Evolutionary conservation across 2,888 invertebrate genomes (phyloP).

Genomic region (Zhuqinia jingwanae): DNA sequence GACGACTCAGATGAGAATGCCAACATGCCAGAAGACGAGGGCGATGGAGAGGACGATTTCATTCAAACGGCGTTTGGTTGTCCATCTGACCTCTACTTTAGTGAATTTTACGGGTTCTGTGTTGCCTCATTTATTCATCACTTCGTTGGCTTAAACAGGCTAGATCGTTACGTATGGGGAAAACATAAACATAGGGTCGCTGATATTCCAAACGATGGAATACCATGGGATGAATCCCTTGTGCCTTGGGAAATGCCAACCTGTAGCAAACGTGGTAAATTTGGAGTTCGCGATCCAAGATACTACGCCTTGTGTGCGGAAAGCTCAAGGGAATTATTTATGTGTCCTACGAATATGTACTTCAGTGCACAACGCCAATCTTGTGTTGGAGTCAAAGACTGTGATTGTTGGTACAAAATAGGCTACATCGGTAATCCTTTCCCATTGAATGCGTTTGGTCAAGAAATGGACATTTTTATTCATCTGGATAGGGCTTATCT

Average conservation of each 20-base stretch:
- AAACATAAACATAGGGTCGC: conserved; percentile 48
- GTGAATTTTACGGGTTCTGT: conserved; percentile 75
- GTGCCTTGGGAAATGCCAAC: conserved; percentile 71
- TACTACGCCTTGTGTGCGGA: conserved; percentile 71
- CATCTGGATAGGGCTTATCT: conserved; percentile 75
- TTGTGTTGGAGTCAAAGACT: conserved; percentile 70
- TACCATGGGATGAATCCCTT: conserved; percentile 29
- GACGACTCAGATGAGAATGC: conserved; percentile 67
- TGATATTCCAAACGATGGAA: conserved; percentile 32
- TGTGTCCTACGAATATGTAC: conserved; percentile 77
- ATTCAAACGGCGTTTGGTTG: conserved; percentile 71
- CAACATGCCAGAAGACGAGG: conserved; percentile 36
- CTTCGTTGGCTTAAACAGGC: conserved; percentile 60
- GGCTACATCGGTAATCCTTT: conserved; percentile 73
- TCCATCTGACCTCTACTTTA: conserved; percentile 73
- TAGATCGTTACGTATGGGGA: conserved; percentile 73
- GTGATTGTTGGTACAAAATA: conserved; percentile 76
- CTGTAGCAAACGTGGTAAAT: conserved; percentile 69
- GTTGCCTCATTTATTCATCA: conserved; percentile 75
- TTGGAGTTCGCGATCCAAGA: conserved; percentile 72
- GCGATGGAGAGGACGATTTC: conserved; percentile 71
- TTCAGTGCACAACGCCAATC: conserved; percentile 66
- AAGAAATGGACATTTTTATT: conserved; percentile 72
- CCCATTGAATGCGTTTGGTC: conserved; percentile 24
- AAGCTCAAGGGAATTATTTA: conserved; percentile 50